Conservation (phyloP, 2,888 invertebrate species). For the Hydraecia micacea region DNA sequence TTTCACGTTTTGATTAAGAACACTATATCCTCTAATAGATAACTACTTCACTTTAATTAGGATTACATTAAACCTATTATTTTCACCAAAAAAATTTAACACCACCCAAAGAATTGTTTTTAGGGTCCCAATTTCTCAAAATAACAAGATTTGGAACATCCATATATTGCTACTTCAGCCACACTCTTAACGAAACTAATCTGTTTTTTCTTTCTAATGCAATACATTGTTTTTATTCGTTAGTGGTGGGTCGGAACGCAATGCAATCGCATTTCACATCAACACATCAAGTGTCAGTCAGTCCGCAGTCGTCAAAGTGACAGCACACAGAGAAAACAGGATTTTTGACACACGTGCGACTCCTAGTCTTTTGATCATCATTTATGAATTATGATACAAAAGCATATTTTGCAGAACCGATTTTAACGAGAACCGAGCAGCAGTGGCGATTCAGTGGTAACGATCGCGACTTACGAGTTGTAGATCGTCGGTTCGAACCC, state of each 20-base stretch:
- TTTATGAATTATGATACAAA: too few relatives aligned
- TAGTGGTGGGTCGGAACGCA: neutral
- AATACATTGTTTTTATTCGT: neutral
- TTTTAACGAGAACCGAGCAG: too few relatives aligned
- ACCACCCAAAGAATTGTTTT: constrained; percentile 10
- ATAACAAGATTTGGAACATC: constrained; percentile 1
- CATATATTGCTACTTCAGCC: constrained; percentile 1
- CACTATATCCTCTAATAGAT: neutral
- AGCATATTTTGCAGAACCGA: too few relatives aligned
- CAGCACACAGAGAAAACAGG: neutral
- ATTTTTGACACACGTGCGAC: neutral
- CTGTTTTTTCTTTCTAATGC: neutral
- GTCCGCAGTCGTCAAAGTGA: neutral
- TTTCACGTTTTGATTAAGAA: neutral
- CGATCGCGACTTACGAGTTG: too few relatives aligned
- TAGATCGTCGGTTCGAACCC: too few relatives aligned
- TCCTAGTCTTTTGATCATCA: neutral
- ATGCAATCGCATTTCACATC: neutral
- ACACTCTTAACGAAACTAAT: neutral
- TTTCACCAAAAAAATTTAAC: constrained; percentile 17
- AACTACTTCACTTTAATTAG: neutral
- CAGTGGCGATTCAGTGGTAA: too few relatives aligned
- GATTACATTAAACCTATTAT: constrained; percentile 3
- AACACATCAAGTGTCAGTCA: neutral
- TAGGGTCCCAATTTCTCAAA: neutral